phyloP scores from a whole-genome alignment of 2,797 vertebrate genomes.

The Dryobates pubescens region DNA sequence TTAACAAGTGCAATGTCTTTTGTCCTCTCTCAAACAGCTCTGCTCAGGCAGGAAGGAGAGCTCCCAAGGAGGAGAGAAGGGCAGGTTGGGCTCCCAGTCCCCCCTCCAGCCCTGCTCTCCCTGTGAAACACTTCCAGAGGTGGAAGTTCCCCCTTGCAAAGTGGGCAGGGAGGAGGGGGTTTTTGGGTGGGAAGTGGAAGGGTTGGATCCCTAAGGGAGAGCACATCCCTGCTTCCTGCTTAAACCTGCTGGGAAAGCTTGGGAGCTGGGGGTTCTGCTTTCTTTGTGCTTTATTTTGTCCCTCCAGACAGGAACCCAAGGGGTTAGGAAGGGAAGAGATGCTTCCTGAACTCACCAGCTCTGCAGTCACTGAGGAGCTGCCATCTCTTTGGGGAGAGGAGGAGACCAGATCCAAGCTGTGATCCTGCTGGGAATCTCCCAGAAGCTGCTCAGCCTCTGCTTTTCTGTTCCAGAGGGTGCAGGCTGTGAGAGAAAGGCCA shows the following conservation, averaged over 20 bases:
- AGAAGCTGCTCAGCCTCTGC: not conserved
- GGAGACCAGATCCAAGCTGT: not conserved
- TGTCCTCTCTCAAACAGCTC: not conserved
- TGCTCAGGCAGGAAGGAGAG: not conserved
- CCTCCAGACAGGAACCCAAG: not conserved
- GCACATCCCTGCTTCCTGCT: not conserved
- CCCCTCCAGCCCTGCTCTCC: not conserved
- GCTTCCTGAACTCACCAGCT: not conserved
- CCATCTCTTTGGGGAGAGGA: not conserved
- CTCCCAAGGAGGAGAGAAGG: not conserved
- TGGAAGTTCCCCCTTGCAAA: too few relatives aligned
- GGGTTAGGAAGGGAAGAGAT: not conserved
- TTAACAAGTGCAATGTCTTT: slow-evolving; percentile 11
- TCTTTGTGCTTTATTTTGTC: not conserved
- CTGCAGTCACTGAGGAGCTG: slow-evolving; percentile 22
- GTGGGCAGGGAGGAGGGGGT: not conserved
- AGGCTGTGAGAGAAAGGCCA: not conserved
- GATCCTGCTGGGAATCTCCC: not conserved
- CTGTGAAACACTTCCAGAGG: not conserved
- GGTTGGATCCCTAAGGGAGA: not conserved
- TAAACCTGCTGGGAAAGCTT: not conserved
- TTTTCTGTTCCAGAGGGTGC: not conserved
- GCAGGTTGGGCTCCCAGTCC: not conserved
- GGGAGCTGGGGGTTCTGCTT: not conserved
- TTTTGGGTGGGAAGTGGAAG: not conserved